Evolutionary conservation across 2,113 vertebrate genomes (phyloP), one percentile per base, ranked within the genome.

Genomic region (Cephalopholis sonnerati): DNA sequence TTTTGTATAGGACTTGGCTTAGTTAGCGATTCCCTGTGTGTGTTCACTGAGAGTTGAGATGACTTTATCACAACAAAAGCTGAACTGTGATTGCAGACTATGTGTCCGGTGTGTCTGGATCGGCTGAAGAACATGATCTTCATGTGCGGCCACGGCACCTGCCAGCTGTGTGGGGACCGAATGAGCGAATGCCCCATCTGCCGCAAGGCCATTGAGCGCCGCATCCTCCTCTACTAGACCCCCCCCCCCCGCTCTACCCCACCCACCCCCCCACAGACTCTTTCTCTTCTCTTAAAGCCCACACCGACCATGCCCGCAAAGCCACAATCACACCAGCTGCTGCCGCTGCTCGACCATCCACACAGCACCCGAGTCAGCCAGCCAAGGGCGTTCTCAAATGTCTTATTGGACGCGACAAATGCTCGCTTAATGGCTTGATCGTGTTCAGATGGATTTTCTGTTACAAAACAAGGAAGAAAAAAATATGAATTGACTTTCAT

Each of bases 81-180:
- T 66, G 41, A 66, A 10, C 39, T 69, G 36, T 77, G 57, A 41
- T 69, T 29, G 8, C 95, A 99, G 98, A 99, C 98, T 0, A 99
- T 99, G 98, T 99, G 98, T 84, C 98, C 98, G 17, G 98, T 99
- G 51, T 99, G 98, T 89, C 82, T 99, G 96, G 98, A 99, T 92
- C 97, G 98, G n/a, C 95, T 99, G 87, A 99, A 99, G 97, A 99
- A 99, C 83, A 99, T 99, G 98, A 99, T 99, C 94, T 99, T 99
- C 89, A 98, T 99, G 93, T 99, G 98, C 79, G 98, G 98, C 87
- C 98, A 99, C 0, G 98, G 98, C 71, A 99, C 98, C 0, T 99
- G 98, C 86, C 98, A 99, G 79, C 97, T 99, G 27, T 99, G 98
- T 8, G 98, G 98, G 70, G 98, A 99, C 94, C 94, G 98, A 67